phyloP scores from a whole-genome alignment of 2,888 invertebrate genomes.

The Dasypogon diadema region DNA sequence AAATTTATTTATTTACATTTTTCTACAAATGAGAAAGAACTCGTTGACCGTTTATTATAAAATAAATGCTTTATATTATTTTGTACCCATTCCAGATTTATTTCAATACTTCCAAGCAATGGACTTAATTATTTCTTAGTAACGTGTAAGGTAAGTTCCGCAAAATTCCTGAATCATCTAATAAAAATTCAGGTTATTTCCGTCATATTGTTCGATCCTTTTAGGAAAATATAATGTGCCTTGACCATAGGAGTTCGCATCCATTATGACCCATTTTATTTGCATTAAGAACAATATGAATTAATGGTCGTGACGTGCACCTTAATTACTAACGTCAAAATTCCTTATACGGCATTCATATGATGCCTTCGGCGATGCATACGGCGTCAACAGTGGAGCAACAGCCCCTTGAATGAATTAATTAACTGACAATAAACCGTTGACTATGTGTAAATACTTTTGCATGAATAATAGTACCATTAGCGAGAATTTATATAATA shows the following conservation, averaged over 20 bases:
- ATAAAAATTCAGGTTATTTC: conserved; percentile 31
- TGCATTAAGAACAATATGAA: conserved; percentile 27
- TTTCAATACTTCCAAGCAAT: too few species aligned
- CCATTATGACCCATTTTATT: conserved; percentile 45
- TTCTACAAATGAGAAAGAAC: not conserved
- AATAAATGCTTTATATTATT: too few species aligned
- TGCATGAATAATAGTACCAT: not conserved
- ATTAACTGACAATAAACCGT: conserved; percentile 9
- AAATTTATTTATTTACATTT: too few species aligned
- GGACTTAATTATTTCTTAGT: too few species aligned
- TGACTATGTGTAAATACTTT: conserved; percentile 9
- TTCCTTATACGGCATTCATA: conserved; percentile 42
- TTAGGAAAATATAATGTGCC: conserved; percentile 41
- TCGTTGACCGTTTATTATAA: not conserved
- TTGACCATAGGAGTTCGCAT: conserved; percentile 32
- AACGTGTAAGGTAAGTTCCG: not conserved
- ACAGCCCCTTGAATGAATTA: conserved; percentile 45
- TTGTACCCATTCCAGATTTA: not conserved
- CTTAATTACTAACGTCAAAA: conserved; percentile 47
- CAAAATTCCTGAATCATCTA: conserved; percentile 7
- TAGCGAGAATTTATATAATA: conserved; percentile 12
- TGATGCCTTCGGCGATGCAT: not conserved
- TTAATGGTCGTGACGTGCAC: conserved; percentile 35
- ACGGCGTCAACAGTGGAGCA: conserved; percentile 37
- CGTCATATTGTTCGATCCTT: conserved; percentile 35